Conservation (phyloP, 2,113 vertebrate genomes). For the Epinephelus moara region DNA sequence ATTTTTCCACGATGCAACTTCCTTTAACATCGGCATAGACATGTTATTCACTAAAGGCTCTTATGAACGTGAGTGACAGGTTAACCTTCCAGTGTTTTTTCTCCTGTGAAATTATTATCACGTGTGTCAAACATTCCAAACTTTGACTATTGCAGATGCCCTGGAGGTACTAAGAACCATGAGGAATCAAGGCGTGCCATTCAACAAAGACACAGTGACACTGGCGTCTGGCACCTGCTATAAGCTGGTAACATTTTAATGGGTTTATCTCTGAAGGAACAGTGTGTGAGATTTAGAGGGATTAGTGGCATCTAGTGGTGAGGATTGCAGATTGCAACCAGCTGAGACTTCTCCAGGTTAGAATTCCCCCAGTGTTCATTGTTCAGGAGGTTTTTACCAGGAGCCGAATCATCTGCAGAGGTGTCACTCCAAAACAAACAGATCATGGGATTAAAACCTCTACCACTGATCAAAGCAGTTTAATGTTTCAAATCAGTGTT, state of each 20-base stretch:
- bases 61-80: slow-evolving; percentile 87
- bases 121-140: slow-evolving; percentile 1
- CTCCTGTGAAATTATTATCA: not conserved
- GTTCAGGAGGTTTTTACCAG: too few relatives aligned
- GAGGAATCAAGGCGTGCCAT: slow-evolving; percentile 87
- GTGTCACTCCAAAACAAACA: too few relatives aligned
- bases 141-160: slow-evolving; percentile 82
- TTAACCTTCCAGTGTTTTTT: not conserved
- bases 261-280: too few relatives aligned
- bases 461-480: too few relatives aligned
- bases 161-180: slow-evolving; percentile 90
- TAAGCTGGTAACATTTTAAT: slow-evolving; percentile 86
- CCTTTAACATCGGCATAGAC: slow-evolving; percentile 93
- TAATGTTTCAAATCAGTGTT: too few relatives aligned
- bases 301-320: too few relatives aligned
- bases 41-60: slow-evolving; percentile 92
- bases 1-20: slow-evolving; percentile 92
- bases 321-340: too few relatives aligned
- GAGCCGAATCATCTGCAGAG: too few relatives aligned
- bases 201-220: slow-evolving; percentile 88
- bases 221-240: slow-evolving; percentile 91
- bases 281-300: too few relatives aligned
- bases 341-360: too few relatives aligned
- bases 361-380: too few relatives aligned
- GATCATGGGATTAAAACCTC: too few relatives aligned